Conservation (phyloP, 2,797 vertebrate genomes). For the Scleropages formosus region DNA sequence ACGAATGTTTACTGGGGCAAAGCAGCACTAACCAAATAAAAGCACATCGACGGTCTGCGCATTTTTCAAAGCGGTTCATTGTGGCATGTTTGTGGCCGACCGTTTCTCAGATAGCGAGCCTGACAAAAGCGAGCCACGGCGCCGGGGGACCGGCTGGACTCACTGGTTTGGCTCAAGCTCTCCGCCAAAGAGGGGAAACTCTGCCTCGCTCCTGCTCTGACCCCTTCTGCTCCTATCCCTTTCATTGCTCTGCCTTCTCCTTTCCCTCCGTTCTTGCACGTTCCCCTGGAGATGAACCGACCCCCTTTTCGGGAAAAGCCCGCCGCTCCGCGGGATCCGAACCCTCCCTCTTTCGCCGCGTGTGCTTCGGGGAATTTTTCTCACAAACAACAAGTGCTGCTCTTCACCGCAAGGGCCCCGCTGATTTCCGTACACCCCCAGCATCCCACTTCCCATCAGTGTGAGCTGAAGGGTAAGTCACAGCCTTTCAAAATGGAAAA, state of each 20-base stretch:
- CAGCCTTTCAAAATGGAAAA: neutral
- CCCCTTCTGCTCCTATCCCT: neutral
- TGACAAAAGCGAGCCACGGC: neutral
- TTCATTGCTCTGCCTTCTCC: slow-evolving; percentile 14
- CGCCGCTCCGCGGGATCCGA: neutral
- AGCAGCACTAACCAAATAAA: neutral
- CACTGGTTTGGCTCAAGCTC: neutral
- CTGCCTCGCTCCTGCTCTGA: neutral
- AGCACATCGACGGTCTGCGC: neutral
- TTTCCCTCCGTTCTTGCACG: slow-evolving; percentile 10
- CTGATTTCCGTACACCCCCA: neutral
- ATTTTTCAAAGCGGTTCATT: neutral
- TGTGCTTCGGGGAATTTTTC: slow-evolving; percentile 5
- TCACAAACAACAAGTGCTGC: neutral
- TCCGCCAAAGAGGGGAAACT: neutral
- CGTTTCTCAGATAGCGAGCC: neutral
- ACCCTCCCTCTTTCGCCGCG: neutral
- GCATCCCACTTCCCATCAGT: neutral
- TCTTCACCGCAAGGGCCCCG: slow-evolving; percentile 13
- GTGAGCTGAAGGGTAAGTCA: neutral
- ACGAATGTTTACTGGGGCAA: neutral
- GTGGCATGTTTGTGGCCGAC: neutral
- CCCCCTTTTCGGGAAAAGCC: neutral
- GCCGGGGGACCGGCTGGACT: neutral
- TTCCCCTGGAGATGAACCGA: slow-evolving; percentile 17